Evolutionary conservation across 2,888 invertebrate species (phyloP).

Genomic region (Eretmocerus hayati): DNA sequence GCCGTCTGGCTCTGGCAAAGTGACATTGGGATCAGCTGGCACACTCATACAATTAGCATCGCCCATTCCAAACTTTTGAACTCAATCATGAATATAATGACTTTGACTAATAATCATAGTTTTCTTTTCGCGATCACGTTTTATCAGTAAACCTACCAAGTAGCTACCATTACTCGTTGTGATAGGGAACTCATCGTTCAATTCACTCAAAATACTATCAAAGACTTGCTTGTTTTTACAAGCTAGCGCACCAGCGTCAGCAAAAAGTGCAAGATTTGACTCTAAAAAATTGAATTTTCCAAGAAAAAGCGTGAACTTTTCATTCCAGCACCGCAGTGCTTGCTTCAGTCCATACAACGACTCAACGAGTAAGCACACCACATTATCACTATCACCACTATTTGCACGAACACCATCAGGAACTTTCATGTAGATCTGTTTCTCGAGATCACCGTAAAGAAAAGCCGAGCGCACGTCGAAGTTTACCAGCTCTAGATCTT

Average conservation of each 20-base stretch:
- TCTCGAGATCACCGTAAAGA: constrained; percentile 8
- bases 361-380: neutral
- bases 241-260: neutral
- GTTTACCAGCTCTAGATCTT: constrained; percentile 9
- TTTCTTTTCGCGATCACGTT: neutral
- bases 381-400: neutral
- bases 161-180: too few species aligned
- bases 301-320: neutral
- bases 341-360: constrained; percentile 2
- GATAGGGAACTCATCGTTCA: neutral
- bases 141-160: too few species aligned
- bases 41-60: constrained; percentile 3
- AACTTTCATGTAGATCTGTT: constrained; percentile 11
- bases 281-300: neutral
- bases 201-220: neutral
- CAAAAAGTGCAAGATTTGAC: neutral
- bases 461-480: constrained; percentile 15
- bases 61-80: neutral
- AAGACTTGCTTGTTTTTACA: neutral
- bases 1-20: neutral
- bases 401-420: neutral
- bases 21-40: constrained; percentile 1
- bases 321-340: neutral
- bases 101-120: neutral
- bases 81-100: neutral